These are phyloP conservation scores for Nephrotoma guestfalica DNA, from an alignment of 2,888 invertebrate genomes.

Conservation along the genomic window DNA sequence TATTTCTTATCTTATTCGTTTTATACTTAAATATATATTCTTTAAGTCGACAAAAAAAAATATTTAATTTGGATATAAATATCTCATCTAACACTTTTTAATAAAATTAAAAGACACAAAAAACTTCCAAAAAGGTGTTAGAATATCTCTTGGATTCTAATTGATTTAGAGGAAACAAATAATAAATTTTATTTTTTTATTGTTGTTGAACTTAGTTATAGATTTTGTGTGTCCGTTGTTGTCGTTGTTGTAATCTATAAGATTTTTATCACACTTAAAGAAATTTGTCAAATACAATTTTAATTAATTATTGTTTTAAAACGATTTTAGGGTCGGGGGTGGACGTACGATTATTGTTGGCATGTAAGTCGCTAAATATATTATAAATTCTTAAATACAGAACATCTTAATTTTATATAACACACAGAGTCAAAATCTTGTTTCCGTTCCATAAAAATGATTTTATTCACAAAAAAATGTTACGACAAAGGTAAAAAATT, in stretches of 20 bases:
- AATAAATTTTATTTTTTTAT: conserved; percentile 1
- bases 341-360: not conserved
- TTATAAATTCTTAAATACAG: not conserved
- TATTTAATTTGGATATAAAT: not conserved
- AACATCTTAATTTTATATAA: not conserved
- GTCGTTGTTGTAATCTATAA: not conserved
- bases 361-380: not conserved
- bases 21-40: not conserved
- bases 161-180: conserved; percentile 3
- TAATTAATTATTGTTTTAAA: not conserved
- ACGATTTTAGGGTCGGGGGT: not conserved
- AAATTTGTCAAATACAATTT: not conserved
- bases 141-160: conserved; percentile 1
- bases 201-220: not conserved
- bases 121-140: conserved; percentile 1
- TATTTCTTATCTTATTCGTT: not conserved
- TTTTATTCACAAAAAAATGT: not conserved
- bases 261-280: not conserved
- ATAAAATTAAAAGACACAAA: not conserved
- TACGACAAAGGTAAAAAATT: not conserved
- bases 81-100: not conserved
- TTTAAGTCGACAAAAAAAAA: not conserved
- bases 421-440: not conserved
- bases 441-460: not conserved
- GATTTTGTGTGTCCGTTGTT: not conserved